Base-by-base conservation (phyloP, 2,888 invertebrate genomes). In the Agriotes lineatus region DNA sequence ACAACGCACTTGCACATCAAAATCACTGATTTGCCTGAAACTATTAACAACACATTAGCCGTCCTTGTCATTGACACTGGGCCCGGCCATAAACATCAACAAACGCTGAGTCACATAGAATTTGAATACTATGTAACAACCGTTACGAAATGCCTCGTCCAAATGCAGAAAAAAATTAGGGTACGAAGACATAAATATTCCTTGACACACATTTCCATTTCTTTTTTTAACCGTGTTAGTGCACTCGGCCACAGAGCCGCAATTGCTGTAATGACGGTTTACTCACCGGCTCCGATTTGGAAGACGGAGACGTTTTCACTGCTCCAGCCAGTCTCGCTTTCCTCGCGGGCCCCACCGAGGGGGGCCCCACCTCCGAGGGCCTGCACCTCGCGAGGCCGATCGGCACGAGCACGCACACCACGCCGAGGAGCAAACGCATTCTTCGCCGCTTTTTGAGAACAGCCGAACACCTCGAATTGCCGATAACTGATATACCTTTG, bases 151-250 rank as follows among this genome's bases (percentile, higher is more conserved):
- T 9, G 42, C 42, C 25, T 22, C 48, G 20, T 22, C 14, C 22
- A 16, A 48, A 48, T 48, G 22, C 16, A 16, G 16, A 9, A 12
- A 48, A 48, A 22, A 52, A 56, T 56, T 56, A 39, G 56, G 56
- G 20, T 56, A 56, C 25, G 25, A 25, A 25, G 25, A 25, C 37
- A 33, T 37, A 54, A 63, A 56, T 22, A 63, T 63, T 52, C 37
- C 56, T 63, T 52, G 63, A 52, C 63, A 63, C 44, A 63, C 42
- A 52, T 60, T 60, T 61, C 42, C 37, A 39, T 52, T 52, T 61
- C 50, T 50, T 61, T 50, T 61, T 61, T 61, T 56, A 63, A 63
- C 63, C 56, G 63, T 63, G 63, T 63, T 35, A 63, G 54, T 54
- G 52, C 50, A 37, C n/a, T 22, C 16, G 7, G 14, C 37, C 42